Conservation (phyloP, 2,113 vertebrate genomes). For the Paramisgurnus dabryanus region DNA sequence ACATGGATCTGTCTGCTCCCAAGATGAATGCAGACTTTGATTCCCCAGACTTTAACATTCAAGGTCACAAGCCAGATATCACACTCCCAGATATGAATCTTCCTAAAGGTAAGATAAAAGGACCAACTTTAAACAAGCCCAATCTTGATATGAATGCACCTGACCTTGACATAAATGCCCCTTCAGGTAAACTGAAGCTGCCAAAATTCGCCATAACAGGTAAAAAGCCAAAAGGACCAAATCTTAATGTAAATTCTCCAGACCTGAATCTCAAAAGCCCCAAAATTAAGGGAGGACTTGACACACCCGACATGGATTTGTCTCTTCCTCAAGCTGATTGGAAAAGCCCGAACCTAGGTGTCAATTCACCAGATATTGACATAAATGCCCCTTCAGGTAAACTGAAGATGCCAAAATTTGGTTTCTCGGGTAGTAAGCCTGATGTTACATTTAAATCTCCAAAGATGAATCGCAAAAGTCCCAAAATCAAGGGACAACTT, state of each 20-base stretch:
- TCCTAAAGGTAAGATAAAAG: constrained; percentile 51
- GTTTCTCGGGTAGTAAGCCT: constrained; percentile 31
- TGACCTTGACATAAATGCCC: constrained; percentile 51
- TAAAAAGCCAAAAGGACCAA: constrained; percentile 23
- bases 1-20: constrained; percentile 32
- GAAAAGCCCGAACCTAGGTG: constrained; percentile 25
- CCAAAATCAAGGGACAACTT: constrained; percentile 62
- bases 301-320: constrained; percentile 23
- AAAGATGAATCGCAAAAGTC: constrained; percentile 49
- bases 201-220: constrained; percentile 43
- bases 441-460: constrained; percentile 54
- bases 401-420: constrained; percentile 14
- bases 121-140: constrained; percentile 49
- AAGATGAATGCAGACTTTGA: constrained; percentile 39
- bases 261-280: constrained; percentile 37
- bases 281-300: too few species aligned
- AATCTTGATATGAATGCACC: constrained; percentile 52
- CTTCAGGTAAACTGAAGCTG: constrained; percentile 54
- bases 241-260: constrained; percentile 40
- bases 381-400: constrained; percentile 16
- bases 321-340: constrained; percentile 29
- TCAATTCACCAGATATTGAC: constrained; percentile 46
- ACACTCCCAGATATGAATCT: constrained; percentile 29
- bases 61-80: constrained; percentile 37
- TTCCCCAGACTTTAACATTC: constrained; percentile 37